Conservation (phyloP, 2,113 vertebrate genomes). For the Casuarius casuarius region DNA sequence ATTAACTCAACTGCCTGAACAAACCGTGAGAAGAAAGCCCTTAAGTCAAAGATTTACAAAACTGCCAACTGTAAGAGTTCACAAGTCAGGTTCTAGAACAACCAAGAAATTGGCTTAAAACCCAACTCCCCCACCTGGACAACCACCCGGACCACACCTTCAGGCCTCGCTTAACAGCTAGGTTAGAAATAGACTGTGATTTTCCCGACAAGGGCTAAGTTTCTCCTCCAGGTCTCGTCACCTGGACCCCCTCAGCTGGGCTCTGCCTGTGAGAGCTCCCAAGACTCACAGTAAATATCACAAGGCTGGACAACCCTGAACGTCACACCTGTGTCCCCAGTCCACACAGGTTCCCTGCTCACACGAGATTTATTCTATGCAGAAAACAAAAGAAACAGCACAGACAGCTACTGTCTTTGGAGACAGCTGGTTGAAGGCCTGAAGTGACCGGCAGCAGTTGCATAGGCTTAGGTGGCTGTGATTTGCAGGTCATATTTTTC, state of each 20-base stretch:
- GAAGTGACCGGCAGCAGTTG: background rate
- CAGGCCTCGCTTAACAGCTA: background rate
- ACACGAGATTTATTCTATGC: background rate
- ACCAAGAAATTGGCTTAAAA: background rate
- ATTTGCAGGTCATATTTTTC: background rate
- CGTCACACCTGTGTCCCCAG: background rate
- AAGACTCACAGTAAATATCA: background rate
- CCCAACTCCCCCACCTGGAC: background rate
- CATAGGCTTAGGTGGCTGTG: background rate
- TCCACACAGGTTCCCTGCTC: background rate
- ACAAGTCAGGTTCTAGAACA: background rate
- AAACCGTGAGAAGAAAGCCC: background rate
- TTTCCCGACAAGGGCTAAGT: background rate
- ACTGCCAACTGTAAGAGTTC: background rate
- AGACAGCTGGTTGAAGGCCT: background rate
- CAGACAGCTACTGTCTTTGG: background rate
- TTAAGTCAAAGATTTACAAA: background rate
- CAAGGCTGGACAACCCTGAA: background rate
- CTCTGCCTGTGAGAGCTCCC: background rate
- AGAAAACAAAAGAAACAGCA: background rate
- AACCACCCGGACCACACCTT: no score
- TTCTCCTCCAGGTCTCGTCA: background rate
- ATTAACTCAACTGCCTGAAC: background rate
- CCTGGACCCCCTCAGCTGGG: background rate
- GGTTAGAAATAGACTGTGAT: background rate